phyloP scores from a whole-genome alignment of 35 echinoderm and acorn worm genomes.

The Eucidaris tribuloides region DNA sequence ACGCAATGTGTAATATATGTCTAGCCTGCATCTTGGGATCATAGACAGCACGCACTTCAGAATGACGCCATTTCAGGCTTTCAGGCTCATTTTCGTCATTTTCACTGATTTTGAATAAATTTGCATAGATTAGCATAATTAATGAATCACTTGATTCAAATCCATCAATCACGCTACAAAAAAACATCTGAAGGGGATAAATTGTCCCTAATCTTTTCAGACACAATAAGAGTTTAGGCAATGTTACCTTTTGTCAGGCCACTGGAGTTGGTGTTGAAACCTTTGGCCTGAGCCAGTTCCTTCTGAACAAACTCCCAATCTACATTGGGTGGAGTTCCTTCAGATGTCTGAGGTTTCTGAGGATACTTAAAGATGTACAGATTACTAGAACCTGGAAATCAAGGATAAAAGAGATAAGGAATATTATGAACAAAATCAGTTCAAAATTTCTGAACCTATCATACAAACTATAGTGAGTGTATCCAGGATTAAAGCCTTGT shows the following conservation, averaged over 20 bases:
- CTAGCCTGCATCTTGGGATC: too few species aligned
- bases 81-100: too few species aligned
- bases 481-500: too few species aligned
- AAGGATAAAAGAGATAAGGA: not conserved
- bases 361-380: conserved; percentile 95
- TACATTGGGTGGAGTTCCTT: conserved; percentile 61
- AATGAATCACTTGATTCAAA: too few species aligned
- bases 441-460: too few species aligned
- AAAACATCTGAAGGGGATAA: not conserved
- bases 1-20: too few species aligned
- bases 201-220: not conserved
- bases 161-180: not conserved
- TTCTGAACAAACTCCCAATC: conserved; percentile 99
- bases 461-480: too few species aligned
- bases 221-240: not conserved
- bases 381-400: conserved; percentile 74
- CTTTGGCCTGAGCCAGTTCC: conserved; percentile 89
- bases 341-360: conserved; percentile 51
- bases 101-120: too few species aligned
- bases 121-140: too few species aligned
- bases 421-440: too few species aligned
- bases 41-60: too few species aligned
- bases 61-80: too few species aligned
- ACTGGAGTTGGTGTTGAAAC: conserved; percentile 53
- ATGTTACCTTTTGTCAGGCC: conserved; percentile 86